Evolutionary conservation across 2,888 invertebrate species (phyloP), one percentile per base, ranked within the genome.

Genomic region (Pheosia tremula): DNA sequence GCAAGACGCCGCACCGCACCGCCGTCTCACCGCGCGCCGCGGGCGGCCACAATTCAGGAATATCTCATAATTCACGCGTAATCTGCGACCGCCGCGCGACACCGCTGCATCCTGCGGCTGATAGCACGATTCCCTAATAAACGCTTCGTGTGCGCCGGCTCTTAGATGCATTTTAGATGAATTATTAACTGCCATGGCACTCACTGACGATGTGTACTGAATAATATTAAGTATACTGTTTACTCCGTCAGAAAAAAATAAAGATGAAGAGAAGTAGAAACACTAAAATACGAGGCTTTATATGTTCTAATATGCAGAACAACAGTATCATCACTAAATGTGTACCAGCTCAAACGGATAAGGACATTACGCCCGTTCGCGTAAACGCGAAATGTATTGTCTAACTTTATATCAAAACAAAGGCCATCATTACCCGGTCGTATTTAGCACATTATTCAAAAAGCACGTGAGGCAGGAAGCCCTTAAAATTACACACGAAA

Each of bases 401-500:
- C 55, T 68, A 80, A 81, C 76, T 84, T 85, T 83, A 81, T 82
- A 87, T 85, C 78, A 81, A 80, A 87, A 85, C 78, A 85, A 87
- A 85, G 80, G 83, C 76, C 79, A 74, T 84, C 88, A 86, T 88
- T 88, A 89, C 84, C 78, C 80, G 79, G 80, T 79, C 81, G 82
- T 84, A 85, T 88, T 89, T 87, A 85, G 84, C 88, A 89, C 90
- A 91, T 92, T 91, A 91, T 90, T 91, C 87, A 89, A 87, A 90
- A 88, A 90, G 91, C 91, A 90, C 90, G 89, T 89, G 88, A 88
- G 87, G 79, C 88, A 82, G 82, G 89, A 87, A 85, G 79, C 91
- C 91, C 88, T 91, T 91, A 90, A 91, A 93, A 92, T 92, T 92
- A 93, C 90, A 90, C 88, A 90, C 91, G 91, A 93, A 91, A 92